These are phyloP conservation scores for Fulica atra DNA, from an alignment of 2,113 vertebrate species.

Conservation along the genomic window DNA sequence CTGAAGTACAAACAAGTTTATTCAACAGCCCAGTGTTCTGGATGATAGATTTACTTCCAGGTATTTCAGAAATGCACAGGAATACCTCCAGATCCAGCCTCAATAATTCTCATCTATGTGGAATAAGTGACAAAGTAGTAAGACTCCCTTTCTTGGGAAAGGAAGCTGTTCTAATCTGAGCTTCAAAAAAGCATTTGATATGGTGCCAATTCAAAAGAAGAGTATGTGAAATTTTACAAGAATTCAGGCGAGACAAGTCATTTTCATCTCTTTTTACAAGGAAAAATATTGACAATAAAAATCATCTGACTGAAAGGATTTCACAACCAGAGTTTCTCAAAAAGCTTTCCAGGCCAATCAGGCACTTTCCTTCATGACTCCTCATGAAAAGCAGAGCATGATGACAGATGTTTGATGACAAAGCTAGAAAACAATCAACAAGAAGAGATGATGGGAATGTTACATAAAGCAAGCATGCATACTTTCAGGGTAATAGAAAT, in stretches of 20 bases:
- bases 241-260: background rate
- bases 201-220: background rate
- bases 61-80: background rate
- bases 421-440: background rate
- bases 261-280: background rate
- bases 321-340: background rate
- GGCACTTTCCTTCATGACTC: background rate
- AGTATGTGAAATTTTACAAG: conserved; percentile 27
- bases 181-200: conserved; percentile 13
- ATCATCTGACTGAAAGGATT: background rate
- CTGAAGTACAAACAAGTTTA: conserved; percentile 23
- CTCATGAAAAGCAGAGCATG: background rate
- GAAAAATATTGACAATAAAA: background rate
- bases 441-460: background rate
- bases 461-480: background rate
- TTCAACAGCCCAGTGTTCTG: background rate
- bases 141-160: conserved; percentile 48
- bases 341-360: background rate
- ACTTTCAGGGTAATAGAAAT: background rate
- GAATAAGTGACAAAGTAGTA: background rate
- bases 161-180: conserved; percentile 21
- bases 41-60: conserved; percentile 22
- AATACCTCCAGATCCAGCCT: conserved; percentile 17
- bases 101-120: background rate
- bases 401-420: background rate